These are phyloP conservation scores for Mastacembelus armatus DNA, from an alignment of 2,797 vertebrate genomes.

Conservation along the genomic window DNA sequence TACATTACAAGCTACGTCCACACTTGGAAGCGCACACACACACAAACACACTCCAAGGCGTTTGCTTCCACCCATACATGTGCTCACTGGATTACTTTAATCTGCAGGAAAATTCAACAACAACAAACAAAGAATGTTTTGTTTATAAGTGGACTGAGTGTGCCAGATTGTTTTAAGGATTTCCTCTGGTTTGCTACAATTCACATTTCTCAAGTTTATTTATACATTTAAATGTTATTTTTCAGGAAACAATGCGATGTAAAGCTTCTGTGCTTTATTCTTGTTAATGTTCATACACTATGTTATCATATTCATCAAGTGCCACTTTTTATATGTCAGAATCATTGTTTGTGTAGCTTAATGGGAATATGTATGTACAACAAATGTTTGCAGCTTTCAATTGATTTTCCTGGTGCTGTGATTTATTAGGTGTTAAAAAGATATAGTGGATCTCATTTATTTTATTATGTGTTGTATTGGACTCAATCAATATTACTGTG, in stretches of 20 bases:
- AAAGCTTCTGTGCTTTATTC: conserved; percentile 43
- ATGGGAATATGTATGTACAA: conserved; percentile 47
- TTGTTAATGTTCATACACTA: conserved; percentile 21
- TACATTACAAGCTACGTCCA: conserved; percentile 51
- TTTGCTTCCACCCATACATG: conserved; percentile 60
- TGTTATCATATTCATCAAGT: conserved; percentile 41
- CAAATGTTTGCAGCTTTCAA: conserved; percentile 38
- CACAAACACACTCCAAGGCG: conserved; percentile 51
- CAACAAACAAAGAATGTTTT: conserved; percentile 85
- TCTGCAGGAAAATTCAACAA: conserved; percentile 79
- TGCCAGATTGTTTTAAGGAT: conserved; percentile 84
- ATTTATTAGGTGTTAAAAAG: conserved; percentile 15
- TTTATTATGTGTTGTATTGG: conserved; percentile 34
- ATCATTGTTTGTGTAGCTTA: conserved; percentile 41
- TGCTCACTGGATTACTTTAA: conserved; percentile 79
- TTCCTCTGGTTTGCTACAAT: conserved; percentile 68
- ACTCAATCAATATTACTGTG: conserved; percentile 14
- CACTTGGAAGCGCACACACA: conserved; percentile 47
- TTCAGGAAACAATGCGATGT: conserved; percentile 52
- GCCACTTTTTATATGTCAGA: conserved; percentile 23
- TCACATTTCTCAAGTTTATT: conserved; percentile 57
- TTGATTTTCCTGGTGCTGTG: conserved; percentile 21
- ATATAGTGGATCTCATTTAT: conserved; percentile 13
- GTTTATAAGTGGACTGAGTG: conserved; percentile 76
- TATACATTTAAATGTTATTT: conserved; percentile 53